These are phyloP conservation scores for Thyatira batis DNA, from an alignment of 2,888 invertebrate species.

Conservation along the genomic window DNA sequence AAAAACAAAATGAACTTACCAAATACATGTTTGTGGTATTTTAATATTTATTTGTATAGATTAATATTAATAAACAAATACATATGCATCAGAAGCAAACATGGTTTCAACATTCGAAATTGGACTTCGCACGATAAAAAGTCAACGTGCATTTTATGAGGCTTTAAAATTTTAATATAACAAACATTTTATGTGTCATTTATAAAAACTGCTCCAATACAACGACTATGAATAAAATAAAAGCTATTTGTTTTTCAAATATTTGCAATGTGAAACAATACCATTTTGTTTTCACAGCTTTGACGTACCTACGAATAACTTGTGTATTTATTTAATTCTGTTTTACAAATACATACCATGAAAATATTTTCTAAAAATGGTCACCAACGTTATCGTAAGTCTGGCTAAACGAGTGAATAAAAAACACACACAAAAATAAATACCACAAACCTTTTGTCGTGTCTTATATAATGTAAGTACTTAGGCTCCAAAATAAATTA, in stretches of 20 bases:
- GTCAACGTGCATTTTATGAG: slow-evolving; percentile 51
- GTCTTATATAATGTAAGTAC: too few species aligned
- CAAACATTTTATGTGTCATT: slow-evolving; percentile 29
- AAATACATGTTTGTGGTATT: slow-evolving; percentile 11
- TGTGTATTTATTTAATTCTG: not conserved
- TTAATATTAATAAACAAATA: slow-evolving; percentile 8
- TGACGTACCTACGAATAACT: not conserved
- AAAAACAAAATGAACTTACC: slow-evolving; percentile 9
- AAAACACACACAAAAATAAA: too few species aligned
- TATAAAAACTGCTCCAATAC: slow-evolving; percentile 3
- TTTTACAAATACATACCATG: too few species aligned
- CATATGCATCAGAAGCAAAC: slow-evolving; percentile 6
- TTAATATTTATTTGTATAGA: slow-evolving; percentile 2
- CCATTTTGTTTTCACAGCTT: not conserved
- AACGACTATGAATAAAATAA: not conserved
- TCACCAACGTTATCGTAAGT: too few species aligned
- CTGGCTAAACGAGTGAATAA: too few species aligned
- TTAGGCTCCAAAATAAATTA: too few species aligned
- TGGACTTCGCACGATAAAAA: slow-evolving; percentile 39
- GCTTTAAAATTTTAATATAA: slow-evolving; percentile 50
- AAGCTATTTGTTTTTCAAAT: not conserved
- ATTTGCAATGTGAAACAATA: not conserved
- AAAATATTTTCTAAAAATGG: too few species aligned
- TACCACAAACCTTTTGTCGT: too few species aligned
- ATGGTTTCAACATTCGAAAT: slow-evolving; percentile 30